Conservation (phyloP, 2,888 invertebrate genomes). For the Ariolimax columbianus region DNA sequence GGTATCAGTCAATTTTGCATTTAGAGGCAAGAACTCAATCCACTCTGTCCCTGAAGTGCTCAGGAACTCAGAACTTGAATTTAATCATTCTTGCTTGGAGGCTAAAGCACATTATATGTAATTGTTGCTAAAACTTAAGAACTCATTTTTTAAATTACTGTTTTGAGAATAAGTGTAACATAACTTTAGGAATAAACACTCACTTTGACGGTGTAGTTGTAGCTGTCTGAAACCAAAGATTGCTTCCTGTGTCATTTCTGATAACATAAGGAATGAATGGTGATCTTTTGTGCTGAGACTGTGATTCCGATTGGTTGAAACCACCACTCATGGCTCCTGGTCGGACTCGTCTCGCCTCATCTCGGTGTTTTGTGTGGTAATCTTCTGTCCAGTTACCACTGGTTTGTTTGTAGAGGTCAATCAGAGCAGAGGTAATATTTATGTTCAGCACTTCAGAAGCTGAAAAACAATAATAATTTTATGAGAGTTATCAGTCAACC, state of each 20-base stretch:
- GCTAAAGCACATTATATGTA: no score
- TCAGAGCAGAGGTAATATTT: conserved; percentile 92
- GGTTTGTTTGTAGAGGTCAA: conserved; percentile 86
- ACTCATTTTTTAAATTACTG: no score
- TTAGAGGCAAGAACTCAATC: no score
- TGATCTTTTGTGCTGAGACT: conserved; percentile 83
- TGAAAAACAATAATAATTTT: conserved; percentile 57
- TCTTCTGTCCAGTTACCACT: conserved; percentile 89
- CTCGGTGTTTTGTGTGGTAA: conserved; percentile 72
- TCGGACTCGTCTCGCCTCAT: neutral
- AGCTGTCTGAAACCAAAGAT: conserved; percentile 90
- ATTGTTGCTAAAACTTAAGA: no score
- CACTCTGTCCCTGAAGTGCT: no score
- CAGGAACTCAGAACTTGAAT: no score
- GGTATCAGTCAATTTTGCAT: no score
- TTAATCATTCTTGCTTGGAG: no score
- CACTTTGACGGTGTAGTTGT: conserved; percentile 80
- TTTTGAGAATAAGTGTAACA: no score
- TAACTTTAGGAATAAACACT: neutral
- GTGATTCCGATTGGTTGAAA: conserved; percentile 10
- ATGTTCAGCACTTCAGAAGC: conserved; percentile 88
- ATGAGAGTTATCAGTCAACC: conserved; percentile 14
- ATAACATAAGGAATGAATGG: conserved; percentile 97
- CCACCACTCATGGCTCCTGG: neutral
- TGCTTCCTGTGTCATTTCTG: conserved; percentile 93